Percentiles rank a stretch among this genome's conserved stretches.
These are phyloP conservation scores for Tiliacea citrago DNA, from an alignment of 2,888 invertebrate species.

Conservation along the genomic window DNA sequence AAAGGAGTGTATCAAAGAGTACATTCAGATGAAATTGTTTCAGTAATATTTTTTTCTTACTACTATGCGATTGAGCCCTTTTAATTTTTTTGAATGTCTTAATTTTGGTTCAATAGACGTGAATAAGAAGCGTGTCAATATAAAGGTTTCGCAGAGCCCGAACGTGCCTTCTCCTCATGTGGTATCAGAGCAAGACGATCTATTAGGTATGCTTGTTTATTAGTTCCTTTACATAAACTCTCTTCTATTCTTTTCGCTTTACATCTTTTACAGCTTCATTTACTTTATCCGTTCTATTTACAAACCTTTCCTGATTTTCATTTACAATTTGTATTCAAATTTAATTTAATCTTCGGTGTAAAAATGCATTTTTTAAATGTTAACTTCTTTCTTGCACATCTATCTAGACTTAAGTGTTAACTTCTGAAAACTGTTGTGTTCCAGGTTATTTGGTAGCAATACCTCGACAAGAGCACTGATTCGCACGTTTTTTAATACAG, in stretches of 20 bases:
- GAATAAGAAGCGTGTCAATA: neutral
- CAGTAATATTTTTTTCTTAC: neutral
- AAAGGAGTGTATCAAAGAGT: neutral
- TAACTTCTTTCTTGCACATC: neutral
- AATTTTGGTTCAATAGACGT: slow-evolving; percentile 3
- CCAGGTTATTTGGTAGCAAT: slow-evolving; percentile 85
- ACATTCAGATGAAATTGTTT: neutral
- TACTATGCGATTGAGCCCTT: neutral
- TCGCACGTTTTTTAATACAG: slow-evolving; percentile 67
- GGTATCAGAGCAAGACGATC: neutral
- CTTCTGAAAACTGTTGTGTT: slow-evolving; percentile 61
- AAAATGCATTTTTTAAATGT: no score
- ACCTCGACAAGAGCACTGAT: slow-evolving; percentile 72
- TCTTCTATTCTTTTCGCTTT: neutral
- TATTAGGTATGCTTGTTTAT: slow-evolving; percentile 30
- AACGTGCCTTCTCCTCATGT: slow-evolving; percentile 20
- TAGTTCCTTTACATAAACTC: neutral
- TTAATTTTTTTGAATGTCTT: neutral
- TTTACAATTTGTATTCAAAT: neutral
- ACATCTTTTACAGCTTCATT: neutral
- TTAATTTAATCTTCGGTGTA: neutral
- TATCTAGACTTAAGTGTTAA: neutral
- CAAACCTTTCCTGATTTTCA: neutral
- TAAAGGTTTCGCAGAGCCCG: neutral
- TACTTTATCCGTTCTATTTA: neutral